These are phyloP conservation scores for Sceloporus tristichus DNA, from an alignment of 2,113 vertebrate species.

Conservation along the genomic window DNA sequence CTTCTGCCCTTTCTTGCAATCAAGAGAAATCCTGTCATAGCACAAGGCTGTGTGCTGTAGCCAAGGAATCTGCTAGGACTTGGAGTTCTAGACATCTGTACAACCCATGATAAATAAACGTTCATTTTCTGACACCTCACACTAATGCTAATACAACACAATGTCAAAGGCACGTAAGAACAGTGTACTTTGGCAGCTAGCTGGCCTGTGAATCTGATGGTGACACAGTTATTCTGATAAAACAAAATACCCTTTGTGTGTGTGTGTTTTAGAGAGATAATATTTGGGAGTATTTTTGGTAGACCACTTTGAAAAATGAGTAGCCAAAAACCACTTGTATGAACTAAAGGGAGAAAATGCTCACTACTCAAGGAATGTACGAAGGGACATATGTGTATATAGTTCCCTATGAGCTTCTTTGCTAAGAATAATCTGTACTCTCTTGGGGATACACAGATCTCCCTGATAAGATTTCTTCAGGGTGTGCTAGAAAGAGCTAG, in stretches of 20 bases:
- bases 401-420: neutral
- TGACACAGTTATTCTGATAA: conserved; percentile 24
- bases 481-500: neutral
- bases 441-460: neutral
- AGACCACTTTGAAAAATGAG: neutral
- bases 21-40: neutral
- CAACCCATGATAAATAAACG: conserved; percentile 30
- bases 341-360: neutral
- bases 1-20: neutral
- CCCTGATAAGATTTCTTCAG: neutral
- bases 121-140: conserved; percentile 37
- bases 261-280: neutral
- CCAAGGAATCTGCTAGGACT: conserved; percentile 26
- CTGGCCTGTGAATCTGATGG: neutral
- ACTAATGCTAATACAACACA: conserved; percentile 43
- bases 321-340: neutral
- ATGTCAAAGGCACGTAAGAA: conserved; percentile 27
- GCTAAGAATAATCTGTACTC: neutral
- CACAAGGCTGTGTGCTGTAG: conserved; percentile 7
- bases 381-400: neutral
- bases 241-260: neutral
- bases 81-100: conserved; percentile 33
- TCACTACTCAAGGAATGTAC: neutral
- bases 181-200: conserved; percentile 3
- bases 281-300: neutral